phyloP scores from a whole-genome alignment of 2,888 invertebrate genomes.

The Magallana nippona region DNA sequence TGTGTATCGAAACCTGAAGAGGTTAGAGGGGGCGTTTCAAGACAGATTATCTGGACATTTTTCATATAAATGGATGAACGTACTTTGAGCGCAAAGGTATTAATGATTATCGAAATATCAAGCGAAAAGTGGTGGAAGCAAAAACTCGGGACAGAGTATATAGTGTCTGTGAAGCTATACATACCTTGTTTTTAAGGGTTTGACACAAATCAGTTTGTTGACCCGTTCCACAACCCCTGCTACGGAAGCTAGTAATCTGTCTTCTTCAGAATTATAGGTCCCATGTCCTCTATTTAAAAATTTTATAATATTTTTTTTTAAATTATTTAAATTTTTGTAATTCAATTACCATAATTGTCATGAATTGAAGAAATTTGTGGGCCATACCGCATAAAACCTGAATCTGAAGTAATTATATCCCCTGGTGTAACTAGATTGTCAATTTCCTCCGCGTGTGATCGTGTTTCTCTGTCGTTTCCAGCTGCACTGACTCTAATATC shows the following conservation, averaged over 20 bases:
- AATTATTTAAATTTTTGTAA: neutral
- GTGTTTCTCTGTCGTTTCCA: constrained; percentile 65
- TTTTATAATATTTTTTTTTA: neutral
- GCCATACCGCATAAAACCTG: constrained; percentile 89
- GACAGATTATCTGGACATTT: too few species aligned
- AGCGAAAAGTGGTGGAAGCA: too few species aligned
- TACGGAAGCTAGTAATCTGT: constrained; percentile 91
- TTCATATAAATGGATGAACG: too few species aligned
- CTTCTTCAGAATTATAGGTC: constrained; percentile 88
- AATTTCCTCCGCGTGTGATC: constrained; percentile 81
- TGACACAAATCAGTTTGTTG: constrained; percentile 95
- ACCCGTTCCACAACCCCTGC: constrained; percentile 96
- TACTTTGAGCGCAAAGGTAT: too few species aligned
- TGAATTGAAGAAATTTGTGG: neutral
- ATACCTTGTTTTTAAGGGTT: constrained; percentile 94
- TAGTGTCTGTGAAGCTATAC: neutral
- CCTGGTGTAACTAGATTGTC: constrained; percentile 86
- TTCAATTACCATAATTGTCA: too few species aligned
- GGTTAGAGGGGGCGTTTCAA: too few species aligned
- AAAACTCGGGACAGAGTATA: too few species aligned
- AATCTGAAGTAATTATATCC: constrained; percentile 90
- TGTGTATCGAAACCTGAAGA: too few species aligned
- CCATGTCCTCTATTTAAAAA: constrained; percentile 91
- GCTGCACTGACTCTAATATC: constrained; percentile 55
- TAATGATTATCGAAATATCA: too few species aligned